Evolutionary conservation across 2,797 vertebrate genomes (phyloP), one percentile per base, ranked within the genome.

Genomic region (Sandelia bainsii): DNA sequence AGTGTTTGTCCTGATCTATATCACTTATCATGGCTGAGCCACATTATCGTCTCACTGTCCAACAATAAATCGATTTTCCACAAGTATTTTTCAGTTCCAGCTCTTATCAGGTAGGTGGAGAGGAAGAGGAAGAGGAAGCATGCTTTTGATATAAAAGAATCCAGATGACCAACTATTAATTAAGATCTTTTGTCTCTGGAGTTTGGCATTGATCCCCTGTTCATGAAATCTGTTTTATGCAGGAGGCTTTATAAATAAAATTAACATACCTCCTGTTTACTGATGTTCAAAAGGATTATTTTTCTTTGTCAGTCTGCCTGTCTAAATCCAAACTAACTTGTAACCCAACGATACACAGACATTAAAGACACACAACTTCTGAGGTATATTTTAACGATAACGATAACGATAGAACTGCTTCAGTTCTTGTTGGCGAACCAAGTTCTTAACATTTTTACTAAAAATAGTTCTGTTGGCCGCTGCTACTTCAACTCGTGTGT

Each of bases 81-180:
- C 23, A 62, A 57, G 56, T 16, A 4, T 75, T 66, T 65, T 50
- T 63, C 65, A 57, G 23, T 42, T 52, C 82, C 49, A 40, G 19
- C 53, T 74, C 71, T 83, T 82, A 79, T 79, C 77, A 37, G 60
- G 56, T 39, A 22, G 39, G 45, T 44, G 53, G 58, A 74, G 51
- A 65, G 67, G 69, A 74, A 22, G 53, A 52, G 69, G 69, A 12
- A 20, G 20, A 13, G 44, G 17, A 29, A 11, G 72, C 40, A 34
- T 10, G n/a, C 22, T 50, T 58, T 53, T 10, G 2, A 32, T 20
- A 7, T 2, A 40, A 16, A 34, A 32, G 14, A 42, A 71, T 44
- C 42, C 13, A 42, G 8, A 61, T 5, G 6, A 56, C 54, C 23
- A 6, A 34, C 27, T 17, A 50, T 77, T 73, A 68, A 84, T 80